Evolutionary conservation across 2,888 invertebrate species (phyloP).

Genomic region (Sympetrum striolatum): DNA sequence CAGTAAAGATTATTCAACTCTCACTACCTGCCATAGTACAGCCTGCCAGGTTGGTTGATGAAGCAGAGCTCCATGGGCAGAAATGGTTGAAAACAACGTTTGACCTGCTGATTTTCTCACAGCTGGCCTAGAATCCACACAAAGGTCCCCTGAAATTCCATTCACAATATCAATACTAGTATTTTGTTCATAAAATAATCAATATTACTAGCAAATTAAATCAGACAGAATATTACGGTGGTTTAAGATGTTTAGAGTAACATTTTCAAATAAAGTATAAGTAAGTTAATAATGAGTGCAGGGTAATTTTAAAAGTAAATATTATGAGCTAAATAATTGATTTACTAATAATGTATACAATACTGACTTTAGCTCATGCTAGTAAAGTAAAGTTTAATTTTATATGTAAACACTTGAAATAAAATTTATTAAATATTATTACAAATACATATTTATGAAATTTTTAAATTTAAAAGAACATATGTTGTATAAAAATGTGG

Average conservation of each 20-base stretch:
- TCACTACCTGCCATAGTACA: conserved; percentile 80
- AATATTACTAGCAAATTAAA: too few relatives aligned
- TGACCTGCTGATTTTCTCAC: conserved; percentile 97
- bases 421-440: background rate
- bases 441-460: background rate
- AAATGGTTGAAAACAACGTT: conserved; percentile 96
- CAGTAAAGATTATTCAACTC: background rate
- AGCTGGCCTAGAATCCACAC: conserved; percentile 94
- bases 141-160: conserved; percentile 73
- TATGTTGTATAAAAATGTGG: background rate
- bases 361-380: too few relatives aligned
- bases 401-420: too few relatives aligned
- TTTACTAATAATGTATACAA: too few relatives aligned
- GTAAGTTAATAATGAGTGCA: too few relatives aligned
- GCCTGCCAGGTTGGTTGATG: conserved; percentile 92
- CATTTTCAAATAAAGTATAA: too few relatives aligned
- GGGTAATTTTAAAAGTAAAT: too few relatives aligned
- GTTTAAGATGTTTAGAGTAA: too few relatives aligned
- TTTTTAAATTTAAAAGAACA: background rate
- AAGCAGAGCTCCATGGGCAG: conserved; percentile 90
- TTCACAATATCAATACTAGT: background rate
- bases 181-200: too few relatives aligned
- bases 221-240: too few relatives aligned
- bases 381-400: too few relatives aligned
- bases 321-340: too few relatives aligned